Base-by-base conservation (phyloP, 2,888 invertebrate genomes). In the Automeris io region DNA sequence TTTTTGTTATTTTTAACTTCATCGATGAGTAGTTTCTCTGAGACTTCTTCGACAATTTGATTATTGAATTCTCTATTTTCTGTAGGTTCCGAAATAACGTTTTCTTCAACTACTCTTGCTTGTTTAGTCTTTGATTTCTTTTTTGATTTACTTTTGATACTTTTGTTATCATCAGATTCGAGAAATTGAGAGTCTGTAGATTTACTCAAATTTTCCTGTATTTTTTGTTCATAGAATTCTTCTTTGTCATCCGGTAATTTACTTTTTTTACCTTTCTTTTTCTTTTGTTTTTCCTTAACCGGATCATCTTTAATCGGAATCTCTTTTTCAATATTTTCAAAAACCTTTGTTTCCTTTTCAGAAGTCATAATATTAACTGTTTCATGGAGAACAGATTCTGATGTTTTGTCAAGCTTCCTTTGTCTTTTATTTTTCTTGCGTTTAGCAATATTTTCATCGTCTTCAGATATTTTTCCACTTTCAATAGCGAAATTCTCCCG, bases 371-470 rank as follows among this genome's bases (percentile, higher is more conserved):
- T n/a, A n/a, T n/a, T n/a, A 36, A 43, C 53, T 23, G 41, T 48
- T 54, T 54, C 49, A 44, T 45, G 47, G 16, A 54, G 40, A 37
- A 50, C 26, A 35, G 50, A 35, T 39, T 58, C 57, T 21, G 48
- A 24, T n/a, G 49, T 39, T 31, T 57, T 58, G 33, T 64, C 61
- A 12, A 46, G 46, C 42, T 69, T 70, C 45, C 69, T 72, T 29
- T 48, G 54, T 51, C 72, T 76, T 37, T 67, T 76, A 38, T 62
- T 63, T 45, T 70, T 75, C 46, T 67, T 70, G 45, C 41, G 51
- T 50, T 66, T 75, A 18, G 43, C 22, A 24, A 36, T 29, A 9
- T 4, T 5, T 12, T 54, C 51, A 18, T 40, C 39, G 3, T 37
- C 12, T 12, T 2, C 18, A 11, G 8, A 8, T 6, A 16, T 2